Evolutionary conservation across 2,113 vertebrate species (phyloP), one percentile per base, ranked within the genome.

Genomic region (Ptychochromis oligacanthus): DNA sequence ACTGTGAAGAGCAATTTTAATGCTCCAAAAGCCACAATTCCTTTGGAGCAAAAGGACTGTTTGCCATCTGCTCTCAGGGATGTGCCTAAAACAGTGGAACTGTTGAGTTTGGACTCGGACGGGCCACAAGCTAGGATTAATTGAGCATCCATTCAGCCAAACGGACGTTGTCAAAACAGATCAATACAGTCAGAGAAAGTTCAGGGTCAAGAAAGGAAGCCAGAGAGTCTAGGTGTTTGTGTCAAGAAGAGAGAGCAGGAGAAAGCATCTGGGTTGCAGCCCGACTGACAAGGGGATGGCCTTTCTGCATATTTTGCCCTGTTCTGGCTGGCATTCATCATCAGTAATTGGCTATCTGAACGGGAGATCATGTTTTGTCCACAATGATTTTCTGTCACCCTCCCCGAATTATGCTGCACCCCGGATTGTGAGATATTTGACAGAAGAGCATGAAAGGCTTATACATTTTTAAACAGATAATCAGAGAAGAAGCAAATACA

Each of bases 151-250:
- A 17, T 88, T 83, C 54, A 65, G 65, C 28, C 26, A 77, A 89
- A 87, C 4, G 28, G 60, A 91, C 34, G 5, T 64, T 89, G 87
- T 92, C 84, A 86, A 91, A 93, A 87, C 87, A 90, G 90, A 93
- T 92, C 91, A 83, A 94, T 92, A 83, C 59, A 57, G 26, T 26
- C 46, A 54, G 75, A 82, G 75, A 72, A 64, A 82, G 76, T 79
- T 55, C 36, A 31, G 36, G 84, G 72, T 85, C 77, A 79, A 49
- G 61, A 49, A 76, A 72, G 59, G 75, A 82, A 24, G 76, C 20
- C 14, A 18, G 24, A 38, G 20, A 75, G 46, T 79, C 36, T 22
- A 58, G 58, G 77, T 34, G 49, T 77, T 36, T 28, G 56, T 52
- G 67, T 43, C 9, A 17, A 56, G 61, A 65, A 7, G 20, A 22